phyloP scores from a whole-genome alignment of 1,140 invertebrate genomes.

The Rhopalosiphum maidis region DNA sequence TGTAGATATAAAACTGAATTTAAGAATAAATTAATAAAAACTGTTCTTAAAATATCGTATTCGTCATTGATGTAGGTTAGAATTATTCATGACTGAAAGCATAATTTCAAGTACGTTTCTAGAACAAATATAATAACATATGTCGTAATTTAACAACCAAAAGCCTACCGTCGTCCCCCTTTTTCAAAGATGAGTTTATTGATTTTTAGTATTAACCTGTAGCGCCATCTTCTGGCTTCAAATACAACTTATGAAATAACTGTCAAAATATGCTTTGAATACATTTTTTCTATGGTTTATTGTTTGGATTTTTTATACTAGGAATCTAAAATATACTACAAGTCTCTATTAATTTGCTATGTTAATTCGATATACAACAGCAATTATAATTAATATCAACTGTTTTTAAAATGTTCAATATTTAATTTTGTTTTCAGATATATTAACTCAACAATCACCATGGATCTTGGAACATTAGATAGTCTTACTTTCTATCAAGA shows the following conservation, averaged over 20 bases:
- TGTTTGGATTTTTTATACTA: background rate
- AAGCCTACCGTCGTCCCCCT: background rate
- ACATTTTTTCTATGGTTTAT: background rate
- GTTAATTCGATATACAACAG: background rate
- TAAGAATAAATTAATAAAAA: background rate
- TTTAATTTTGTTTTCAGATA: constrained; percentile 20
- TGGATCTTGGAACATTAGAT: constrained; percentile 50
- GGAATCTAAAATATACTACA: background rate
- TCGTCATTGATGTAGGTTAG: background rate
- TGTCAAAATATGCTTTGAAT: background rate
- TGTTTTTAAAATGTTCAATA: background rate
- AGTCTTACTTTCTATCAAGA: constrained; percentile 54
- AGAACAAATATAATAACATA: background rate
- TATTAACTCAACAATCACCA: background rate
- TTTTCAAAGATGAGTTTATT: background rate
- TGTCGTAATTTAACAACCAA: background rate
- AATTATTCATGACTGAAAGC: background rate
- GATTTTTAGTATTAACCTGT: background rate
- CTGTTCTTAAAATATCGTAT: background rate
- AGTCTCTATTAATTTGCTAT: background rate
- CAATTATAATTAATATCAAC: background rate
- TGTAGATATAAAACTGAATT: background rate
- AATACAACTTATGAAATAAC: background rate
- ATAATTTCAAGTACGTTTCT: background rate
- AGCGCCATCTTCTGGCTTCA: background rate